These are phyloP conservation scores for Esox lucius DNA, from an alignment of 2,797 vertebrate genomes.

Conservation along the genomic window DNA sequence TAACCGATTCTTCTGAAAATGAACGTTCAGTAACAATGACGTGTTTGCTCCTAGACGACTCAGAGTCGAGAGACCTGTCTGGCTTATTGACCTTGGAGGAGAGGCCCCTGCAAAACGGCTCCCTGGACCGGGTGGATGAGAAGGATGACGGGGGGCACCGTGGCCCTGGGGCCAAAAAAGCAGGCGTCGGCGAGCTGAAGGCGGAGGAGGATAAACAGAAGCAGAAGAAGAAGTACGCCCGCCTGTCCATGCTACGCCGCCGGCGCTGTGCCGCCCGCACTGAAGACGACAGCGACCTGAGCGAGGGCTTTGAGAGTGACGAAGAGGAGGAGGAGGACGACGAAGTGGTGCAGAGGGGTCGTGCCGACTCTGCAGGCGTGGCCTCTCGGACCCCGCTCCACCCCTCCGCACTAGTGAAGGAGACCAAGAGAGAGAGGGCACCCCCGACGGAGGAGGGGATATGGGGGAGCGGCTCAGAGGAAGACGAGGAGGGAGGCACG, in stretches of 20 bases:
- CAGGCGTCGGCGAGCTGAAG: slow-evolving; percentile 32
- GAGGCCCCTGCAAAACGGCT: slow-evolving; percentile 73
- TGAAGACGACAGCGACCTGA: slow-evolving; percentile 92
- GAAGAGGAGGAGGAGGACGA: slow-evolving; percentile 72
- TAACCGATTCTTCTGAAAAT: background rate
- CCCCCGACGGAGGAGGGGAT: slow-evolving; percentile 71
- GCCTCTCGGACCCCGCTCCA: slow-evolving; percentile 25
- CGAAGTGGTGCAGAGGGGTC: slow-evolving; percentile 17
- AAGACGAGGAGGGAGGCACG: slow-evolving; percentile 79
- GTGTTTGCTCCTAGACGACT: slow-evolving; percentile 74
- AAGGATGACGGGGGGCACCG: slow-evolving; percentile 70
- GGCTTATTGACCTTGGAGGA: slow-evolving; percentile 42
- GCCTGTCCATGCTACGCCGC: slow-evolving; percentile 87
- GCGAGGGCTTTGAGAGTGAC: slow-evolving; percentile 92
- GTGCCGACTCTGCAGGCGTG: slow-evolving; percentile 16
- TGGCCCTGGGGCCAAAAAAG: slow-evolving; percentile 51
- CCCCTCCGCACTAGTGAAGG: slow-evolving; percentile 52
- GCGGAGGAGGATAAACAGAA: slow-evolving; percentile 68
- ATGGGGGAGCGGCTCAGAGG: slow-evolving; percentile 86
- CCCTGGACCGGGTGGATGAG: slow-evolving; percentile 76
- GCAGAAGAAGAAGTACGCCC: slow-evolving; percentile 88
- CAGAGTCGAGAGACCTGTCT: slow-evolving; percentile 71
- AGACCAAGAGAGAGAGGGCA: slow-evolving; percentile 62
- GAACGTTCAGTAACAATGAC: background rate
- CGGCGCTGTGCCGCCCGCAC: slow-evolving; percentile 83